Conservation (phyloP, 2,113 vertebrate species). For the Tragelaphus strepsiceros region DNA sequence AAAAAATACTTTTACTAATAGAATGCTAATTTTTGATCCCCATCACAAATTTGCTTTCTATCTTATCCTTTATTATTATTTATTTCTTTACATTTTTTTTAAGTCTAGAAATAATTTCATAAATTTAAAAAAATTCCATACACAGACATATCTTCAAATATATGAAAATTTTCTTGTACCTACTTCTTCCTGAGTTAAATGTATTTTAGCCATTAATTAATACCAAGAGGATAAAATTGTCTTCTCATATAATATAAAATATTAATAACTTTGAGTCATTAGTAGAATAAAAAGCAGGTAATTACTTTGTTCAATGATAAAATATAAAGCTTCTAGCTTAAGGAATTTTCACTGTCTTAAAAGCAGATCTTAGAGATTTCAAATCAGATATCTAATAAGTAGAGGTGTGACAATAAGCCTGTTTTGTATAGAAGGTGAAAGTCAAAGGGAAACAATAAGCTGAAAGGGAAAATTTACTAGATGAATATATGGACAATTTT, state of each 20-base stretch:
- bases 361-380: neutral
- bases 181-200: neutral
- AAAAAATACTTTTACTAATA: neutral
- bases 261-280: conserved; percentile 31
- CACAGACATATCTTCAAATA: neutral
- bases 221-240: conserved; percentile 29
- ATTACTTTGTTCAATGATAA: conserved; percentile 9
- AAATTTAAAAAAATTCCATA: neutral
- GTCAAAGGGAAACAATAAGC: neutral
- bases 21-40: neutral
- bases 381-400: neutral
- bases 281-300: conserved; percentile 8
- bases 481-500: neutral
- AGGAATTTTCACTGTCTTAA: neutral
- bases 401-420: neutral
- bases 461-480: neutral
- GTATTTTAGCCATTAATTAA: conserved; percentile 39
- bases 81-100: neutral
- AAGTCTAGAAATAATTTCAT: neutral
- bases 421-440: neutral
- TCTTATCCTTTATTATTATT: neutral
- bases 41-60: neutral
- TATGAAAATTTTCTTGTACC: neutral
- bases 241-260: conserved; percentile 43
- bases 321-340: neutral